Evolutionary conservation across 2,113 vertebrate genomes (phyloP).

Genomic region (Hiodon alosoides): DNA sequence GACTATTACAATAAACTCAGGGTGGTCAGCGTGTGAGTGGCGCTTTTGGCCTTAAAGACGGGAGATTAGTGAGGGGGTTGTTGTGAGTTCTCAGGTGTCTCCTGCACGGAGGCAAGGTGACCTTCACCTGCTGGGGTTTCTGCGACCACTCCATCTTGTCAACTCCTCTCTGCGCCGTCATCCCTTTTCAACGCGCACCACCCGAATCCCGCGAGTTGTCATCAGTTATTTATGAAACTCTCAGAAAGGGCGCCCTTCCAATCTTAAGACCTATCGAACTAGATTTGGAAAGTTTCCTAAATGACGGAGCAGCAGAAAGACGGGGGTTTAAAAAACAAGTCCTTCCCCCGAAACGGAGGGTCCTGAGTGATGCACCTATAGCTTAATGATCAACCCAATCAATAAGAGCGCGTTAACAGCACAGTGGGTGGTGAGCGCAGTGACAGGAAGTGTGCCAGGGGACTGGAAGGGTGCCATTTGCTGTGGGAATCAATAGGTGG

Average conservation of each 20-base stretch:
- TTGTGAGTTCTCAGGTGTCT: background rate
- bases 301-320: background rate
- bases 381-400: background rate
- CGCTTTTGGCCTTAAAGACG: background rate
- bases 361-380: too few relatives aligned
- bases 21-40: background rate
- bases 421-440: background rate
- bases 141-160: background rate
- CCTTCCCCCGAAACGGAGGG: too few relatives aligned
- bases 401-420: background rate
- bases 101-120: background rate
- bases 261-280: background rate
- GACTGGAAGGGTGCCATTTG: background rate
- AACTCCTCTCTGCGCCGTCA: background rate
- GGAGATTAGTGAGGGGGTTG: background rate
- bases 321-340: too few relatives aligned
- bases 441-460: too few relatives aligned
- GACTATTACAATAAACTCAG: background rate
- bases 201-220: background rate
- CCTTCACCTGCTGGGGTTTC: background rate
- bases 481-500: constrained; percentile 19
- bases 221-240: constrained; percentile 6
- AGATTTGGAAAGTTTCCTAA: background rate
- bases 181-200: background rate
- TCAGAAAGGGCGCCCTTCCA: background rate